Evolutionary conservation across 2,888 invertebrate species (phyloP).

Genomic region (Nezara viridula): DNA sequence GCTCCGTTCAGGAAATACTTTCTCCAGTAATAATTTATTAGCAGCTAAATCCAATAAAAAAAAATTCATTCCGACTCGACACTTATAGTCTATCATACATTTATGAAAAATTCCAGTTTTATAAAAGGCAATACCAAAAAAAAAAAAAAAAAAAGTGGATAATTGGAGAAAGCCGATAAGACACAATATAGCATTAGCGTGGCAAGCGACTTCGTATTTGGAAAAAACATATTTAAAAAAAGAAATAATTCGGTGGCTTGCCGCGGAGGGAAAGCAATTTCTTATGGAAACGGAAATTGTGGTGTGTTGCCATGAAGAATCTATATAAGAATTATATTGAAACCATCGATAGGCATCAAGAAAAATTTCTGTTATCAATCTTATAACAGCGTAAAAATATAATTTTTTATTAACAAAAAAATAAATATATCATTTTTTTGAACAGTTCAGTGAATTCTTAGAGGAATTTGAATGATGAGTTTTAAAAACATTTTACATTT

Average conservation of each 20-base stretch:
- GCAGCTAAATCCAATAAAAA: background rate
- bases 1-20: background rate
- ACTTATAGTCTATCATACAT: background rate
- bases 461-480: too few relatives aligned
- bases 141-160: background rate
- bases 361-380: too few relatives aligned
- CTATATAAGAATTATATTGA: too few relatives aligned
- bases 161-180: constrained; percentile 6
- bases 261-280: background rate
- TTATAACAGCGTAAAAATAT: too few relatives aligned
- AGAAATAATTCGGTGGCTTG: background rate
- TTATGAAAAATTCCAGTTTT: background rate
- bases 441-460: too few relatives aligned
- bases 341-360: too few relatives aligned
- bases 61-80: background rate
- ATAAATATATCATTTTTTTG: too few relatives aligned
- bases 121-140: background rate
- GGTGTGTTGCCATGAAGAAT: background rate
- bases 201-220: background rate
- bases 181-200: background rate
- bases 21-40: background rate
- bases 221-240: background rate
- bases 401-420: too few relatives aligned
- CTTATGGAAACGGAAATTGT: background rate
- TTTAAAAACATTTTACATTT: too few relatives aligned